Evolutionary conservation across 2,888 invertebrate genomes (phyloP).

Genomic region (Euplagia quadripunctaria): DNA sequence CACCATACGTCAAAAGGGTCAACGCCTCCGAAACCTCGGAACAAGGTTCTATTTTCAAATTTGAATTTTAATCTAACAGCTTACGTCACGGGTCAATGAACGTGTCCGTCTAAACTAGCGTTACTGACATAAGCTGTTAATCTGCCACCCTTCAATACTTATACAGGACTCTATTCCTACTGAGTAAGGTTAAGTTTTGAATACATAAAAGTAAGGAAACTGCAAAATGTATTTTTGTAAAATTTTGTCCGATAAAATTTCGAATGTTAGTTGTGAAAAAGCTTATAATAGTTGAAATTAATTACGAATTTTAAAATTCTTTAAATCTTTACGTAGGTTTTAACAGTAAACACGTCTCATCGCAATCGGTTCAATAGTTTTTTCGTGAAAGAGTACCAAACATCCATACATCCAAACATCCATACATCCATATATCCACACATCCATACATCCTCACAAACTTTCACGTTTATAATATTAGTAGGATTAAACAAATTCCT

Average conservation of each 20-base stretch:
- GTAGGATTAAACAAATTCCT: too few species aligned
- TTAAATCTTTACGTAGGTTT: background rate
- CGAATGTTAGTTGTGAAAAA: background rate
- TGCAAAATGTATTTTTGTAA: slow-evolving; percentile 26
- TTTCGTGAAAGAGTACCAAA: background rate
- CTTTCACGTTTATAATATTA: too few species aligned
- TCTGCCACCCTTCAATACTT: slow-evolving; percentile 51
- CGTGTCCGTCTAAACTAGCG: slow-evolving; percentile 75
- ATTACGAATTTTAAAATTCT: background rate
- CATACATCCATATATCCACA: background rate
- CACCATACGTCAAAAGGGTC: slow-evolving; percentile 64
- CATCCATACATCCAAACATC: too few species aligned
- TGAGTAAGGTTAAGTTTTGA: slow-evolving; percentile 57
- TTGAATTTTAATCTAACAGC: slow-evolving; percentile 83
- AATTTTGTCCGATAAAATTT: slow-evolving; percentile 4
- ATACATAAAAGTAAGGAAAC: slow-evolving; percentile 43
- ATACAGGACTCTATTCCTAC: slow-evolving; percentile 55
- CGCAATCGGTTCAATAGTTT: background rate
- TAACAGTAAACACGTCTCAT: background rate
- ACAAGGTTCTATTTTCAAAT: slow-evolving; percentile 74
- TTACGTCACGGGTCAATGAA: slow-evolving; percentile 76
- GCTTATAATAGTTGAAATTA: background rate
- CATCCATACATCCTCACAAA: background rate
- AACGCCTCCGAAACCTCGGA: slow-evolving; percentile 57
- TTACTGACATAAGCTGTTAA: slow-evolving; percentile 58